These are phyloP conservation scores for Sialis fuliginosa DNA, from an alignment of 2,888 invertebrate genomes.

Conservation along the genomic window DNA sequence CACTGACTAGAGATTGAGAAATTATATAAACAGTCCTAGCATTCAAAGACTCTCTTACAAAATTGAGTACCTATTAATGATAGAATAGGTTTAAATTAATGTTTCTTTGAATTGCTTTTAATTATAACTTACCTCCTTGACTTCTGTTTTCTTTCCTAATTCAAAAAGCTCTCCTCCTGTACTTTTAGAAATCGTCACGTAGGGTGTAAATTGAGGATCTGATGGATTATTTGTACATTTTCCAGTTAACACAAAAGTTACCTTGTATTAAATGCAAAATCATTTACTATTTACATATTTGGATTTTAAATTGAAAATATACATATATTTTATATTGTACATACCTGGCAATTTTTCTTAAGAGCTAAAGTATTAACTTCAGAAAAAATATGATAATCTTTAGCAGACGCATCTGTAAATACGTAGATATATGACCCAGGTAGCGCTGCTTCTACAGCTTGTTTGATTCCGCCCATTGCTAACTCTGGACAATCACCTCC, in stretches of 20 bases:
- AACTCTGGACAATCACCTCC: neutral
- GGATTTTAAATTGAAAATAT: neutral
- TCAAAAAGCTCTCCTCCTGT: neutral
- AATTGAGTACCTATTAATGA: neutral
- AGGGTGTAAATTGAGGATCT: neutral
- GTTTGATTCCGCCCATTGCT: neutral
- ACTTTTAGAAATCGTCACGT: neutral
- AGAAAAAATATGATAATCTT: neutral
- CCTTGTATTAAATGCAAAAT: neutral
- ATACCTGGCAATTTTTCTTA: slow-evolving; percentile 1
- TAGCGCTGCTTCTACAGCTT: neutral
- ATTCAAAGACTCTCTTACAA: neutral
- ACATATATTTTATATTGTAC: neutral
- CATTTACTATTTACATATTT: neutral
- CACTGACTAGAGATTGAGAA: neutral
- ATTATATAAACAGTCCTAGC: neutral
- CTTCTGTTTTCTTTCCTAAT: neutral
- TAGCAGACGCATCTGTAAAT: neutral
- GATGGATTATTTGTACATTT: neutral
- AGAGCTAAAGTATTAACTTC: neutral
- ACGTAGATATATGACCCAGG: neutral
- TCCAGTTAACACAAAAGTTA: neutral
- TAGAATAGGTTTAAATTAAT: neutral
- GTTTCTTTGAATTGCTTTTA: neutral
- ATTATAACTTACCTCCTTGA: neutral